These are phyloP conservation scores for Stylophora pistillata DNA, from an alignment of 64 coral and sea anemone species.

Conservation along the genomic window DNA sequence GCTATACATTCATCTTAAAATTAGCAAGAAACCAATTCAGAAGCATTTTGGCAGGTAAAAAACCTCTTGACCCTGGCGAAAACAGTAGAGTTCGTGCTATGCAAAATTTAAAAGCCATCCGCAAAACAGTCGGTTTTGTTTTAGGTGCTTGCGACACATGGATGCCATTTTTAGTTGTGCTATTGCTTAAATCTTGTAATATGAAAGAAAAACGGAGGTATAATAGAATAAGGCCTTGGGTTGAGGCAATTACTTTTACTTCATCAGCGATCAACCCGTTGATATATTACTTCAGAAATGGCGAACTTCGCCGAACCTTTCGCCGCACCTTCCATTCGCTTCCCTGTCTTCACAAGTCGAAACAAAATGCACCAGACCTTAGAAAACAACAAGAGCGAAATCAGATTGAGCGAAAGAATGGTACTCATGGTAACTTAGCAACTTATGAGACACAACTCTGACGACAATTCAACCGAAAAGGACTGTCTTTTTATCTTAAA, in stretches of 20 bases:
- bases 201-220: neutral
- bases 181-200: neutral
- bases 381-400: too few species aligned
- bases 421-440: too few species aligned
- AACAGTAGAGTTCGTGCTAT: neutral
- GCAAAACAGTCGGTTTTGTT: neutral
- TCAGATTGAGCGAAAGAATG: too few species aligned
- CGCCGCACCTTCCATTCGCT: neutral
- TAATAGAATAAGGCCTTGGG: neutral
- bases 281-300: neutral
- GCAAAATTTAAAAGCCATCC: neutral
- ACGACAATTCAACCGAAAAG: too few species aligned
- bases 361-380: too few species aligned
- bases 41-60: neutral
- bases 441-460: too few species aligned
- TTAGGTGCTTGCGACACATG: neutral
- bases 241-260: neutral
- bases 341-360: neutral
- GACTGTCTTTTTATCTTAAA: too few species aligned
- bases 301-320: neutral
- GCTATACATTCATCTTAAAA: neutral
- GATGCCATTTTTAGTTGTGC: neutral
- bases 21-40: neutral
- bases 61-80: too few species aligned
- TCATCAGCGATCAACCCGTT: constrained; percentile 4